Evolutionary conservation across 2,113 vertebrate genomes (phyloP).

Genomic region (Centropus unirufus): DNA sequence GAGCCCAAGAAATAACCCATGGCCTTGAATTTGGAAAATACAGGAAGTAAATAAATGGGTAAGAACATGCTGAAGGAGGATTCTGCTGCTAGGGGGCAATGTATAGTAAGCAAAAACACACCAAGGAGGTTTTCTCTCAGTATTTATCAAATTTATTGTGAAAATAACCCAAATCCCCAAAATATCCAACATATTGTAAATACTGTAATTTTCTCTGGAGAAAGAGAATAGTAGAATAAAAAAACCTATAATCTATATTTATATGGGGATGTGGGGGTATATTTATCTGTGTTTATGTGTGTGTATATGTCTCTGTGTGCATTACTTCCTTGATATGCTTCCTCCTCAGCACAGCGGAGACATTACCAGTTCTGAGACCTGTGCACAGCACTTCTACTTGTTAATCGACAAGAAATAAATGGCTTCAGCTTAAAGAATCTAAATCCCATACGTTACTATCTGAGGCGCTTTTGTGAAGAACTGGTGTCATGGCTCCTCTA

Average conservation of each 20-base stretch:
- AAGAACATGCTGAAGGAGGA: background rate
- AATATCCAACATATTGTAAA: rapidly evolving
- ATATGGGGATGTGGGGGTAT: background rate
- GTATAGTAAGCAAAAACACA: constrained; percentile 3
- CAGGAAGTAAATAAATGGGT: background rate
- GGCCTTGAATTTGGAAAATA: background rate
- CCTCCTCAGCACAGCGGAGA: background rate
- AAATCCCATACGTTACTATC: background rate
- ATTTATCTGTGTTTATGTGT: rapidly evolving
- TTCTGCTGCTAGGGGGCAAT: constrained; percentile 66
- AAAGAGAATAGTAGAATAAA: background rate
- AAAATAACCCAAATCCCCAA: background rate
- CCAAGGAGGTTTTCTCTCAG: rapidly evolving
- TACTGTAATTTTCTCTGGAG: background rate
- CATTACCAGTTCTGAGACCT: background rate
- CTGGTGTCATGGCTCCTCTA: background rate
- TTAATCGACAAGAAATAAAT: background rate
- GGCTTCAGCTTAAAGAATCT: background rate
- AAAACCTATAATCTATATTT: background rate
- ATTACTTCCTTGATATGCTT: background rate
- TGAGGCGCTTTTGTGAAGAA: background rate
- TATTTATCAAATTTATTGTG: too few species aligned
- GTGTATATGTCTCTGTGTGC: rapidly evolving
- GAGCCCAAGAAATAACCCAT: background rate
- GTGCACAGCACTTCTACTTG: background rate